Base-by-base conservation (phyloP, 2,888 invertebrate genomes). In the Trichopoda pennipes region DNA sequence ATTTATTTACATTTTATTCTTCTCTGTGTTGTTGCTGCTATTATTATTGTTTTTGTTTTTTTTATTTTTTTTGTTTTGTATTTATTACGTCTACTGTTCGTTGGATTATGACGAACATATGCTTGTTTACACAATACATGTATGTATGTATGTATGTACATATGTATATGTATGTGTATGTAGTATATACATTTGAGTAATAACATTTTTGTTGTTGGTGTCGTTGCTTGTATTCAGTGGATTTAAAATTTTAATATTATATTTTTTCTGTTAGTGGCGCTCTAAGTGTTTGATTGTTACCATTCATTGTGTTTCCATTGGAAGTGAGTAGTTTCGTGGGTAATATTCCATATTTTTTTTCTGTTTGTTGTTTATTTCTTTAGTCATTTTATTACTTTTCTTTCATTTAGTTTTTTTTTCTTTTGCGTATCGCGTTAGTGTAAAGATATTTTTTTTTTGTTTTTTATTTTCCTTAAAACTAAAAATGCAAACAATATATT, bases 201-300 rank as follows among this genome's bases (percentile, higher is more conserved):
- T 42, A 55, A 21, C 28, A 7, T 51, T 63, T 17, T 60, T 32
- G 3, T 17, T 53, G 17, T 55, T 35, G 55, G 72, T 49, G 32
- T n/a, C 49, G 28, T 21, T 53, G n/a, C n/a, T n/a, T n/a, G n/a
- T 58, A 47, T 66, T 63, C 23, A 74, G 56, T 80, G 47, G 42
- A 61, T 77, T 77, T 77, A 63, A 72, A 72, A 56, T 61, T 72
- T 79, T 44, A 70, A 60, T 75, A 66, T 4, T 28, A 28, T 7
- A 44, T 8, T 53, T 66, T 74, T 78, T 81, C 63, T 76, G 63
- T 76, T 79, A 79, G 82, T 79, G 79, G 82, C 82, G 82, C 82
- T 82, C 66, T 66, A 79, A 82, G 82, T 79, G 70, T 63, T 77
- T 77, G 63, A 63, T 77, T 76, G 70, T 78, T 79, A 76, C 79